phyloP scores from a whole-genome alignment of 2,797 vertebrate species.

The Paratrypauchen microcephalus region DNA sequence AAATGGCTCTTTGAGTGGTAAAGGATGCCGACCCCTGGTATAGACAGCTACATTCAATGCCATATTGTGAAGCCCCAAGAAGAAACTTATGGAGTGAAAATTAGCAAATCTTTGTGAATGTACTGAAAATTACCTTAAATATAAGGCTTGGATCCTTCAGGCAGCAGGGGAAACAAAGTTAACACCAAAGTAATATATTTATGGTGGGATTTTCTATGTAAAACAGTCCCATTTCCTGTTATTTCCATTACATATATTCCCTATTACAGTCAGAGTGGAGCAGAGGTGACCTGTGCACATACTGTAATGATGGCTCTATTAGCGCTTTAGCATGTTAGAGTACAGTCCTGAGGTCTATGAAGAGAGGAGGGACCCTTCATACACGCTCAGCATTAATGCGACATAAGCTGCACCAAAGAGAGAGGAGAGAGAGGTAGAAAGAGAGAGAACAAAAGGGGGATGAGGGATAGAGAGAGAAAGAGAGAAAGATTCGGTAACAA shows the following conservation, averaged over 20 bases:
- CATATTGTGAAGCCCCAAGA: neutral
- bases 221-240: neutral
- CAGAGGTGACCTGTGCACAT: slow-evolving; percentile 3
- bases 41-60: neutral
- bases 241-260: neutral
- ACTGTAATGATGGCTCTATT: slow-evolving; percentile 16
- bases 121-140: slow-evolving; percentile 62
- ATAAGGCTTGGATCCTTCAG: slow-evolving; percentile 65
- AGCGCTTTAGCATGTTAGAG: slow-evolving; percentile 31
- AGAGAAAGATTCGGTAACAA: neutral
- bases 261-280: neutral
- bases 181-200: neutral
- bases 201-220: neutral
- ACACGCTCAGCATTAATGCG: slow-evolving; percentile 22
- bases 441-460: slow-evolving; percentile 14
- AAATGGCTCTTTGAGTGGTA: too few relatives aligned
- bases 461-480: slow-evolving; percentile 4
- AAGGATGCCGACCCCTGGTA: too few relatives aligned
- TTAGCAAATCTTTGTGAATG: neutral
- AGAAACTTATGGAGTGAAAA: neutral
- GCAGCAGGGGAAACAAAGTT: slow-evolving; percentile 40
- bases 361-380: slow-evolving; percentile 42
- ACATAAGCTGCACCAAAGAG: slow-evolving; percentile 33
- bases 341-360: slow-evolving; percentile 47
- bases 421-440: slow-evolving; percentile 6